Conservation (phyloP, 2,797 vertebrate genomes). For the Sternarchorhynchus goeldii region DNA sequence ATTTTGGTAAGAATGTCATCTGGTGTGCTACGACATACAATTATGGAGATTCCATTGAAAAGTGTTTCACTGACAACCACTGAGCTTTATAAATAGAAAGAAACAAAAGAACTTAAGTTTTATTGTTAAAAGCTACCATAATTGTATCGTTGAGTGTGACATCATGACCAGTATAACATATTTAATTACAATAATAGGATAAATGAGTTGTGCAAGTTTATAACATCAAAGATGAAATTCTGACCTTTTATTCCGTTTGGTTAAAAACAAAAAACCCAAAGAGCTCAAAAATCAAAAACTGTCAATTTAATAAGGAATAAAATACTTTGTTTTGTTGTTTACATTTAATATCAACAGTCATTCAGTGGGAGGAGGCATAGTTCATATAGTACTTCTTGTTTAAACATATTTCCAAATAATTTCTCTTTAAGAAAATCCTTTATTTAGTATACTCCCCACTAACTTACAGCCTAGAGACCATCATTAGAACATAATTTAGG, state of each 20-base stretch:
- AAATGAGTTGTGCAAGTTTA: not conserved
- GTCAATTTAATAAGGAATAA: conserved; percentile 33
- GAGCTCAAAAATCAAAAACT: conserved; percentile 22
- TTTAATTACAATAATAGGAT: not conserved
- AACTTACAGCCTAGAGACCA: conserved; percentile 9
- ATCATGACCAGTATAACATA: not conserved
- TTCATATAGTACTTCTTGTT: conserved; percentile 24
- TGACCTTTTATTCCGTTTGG: not conserved
- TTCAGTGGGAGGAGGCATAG: conserved; percentile 25
- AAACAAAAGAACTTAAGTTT: not conserved
- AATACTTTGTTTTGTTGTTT: conserved; percentile 30
- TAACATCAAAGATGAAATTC: not conserved
- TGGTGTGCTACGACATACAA: not conserved
- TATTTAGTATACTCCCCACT: not conserved
- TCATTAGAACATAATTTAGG: conserved; percentile 23
- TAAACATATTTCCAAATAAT: not conserved
- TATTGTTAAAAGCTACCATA: not conserved
- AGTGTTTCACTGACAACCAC: not conserved
- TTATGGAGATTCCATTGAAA: not conserved
- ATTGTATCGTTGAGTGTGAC: not conserved
- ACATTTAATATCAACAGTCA: conserved; percentile 39
- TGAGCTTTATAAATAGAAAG: not conserved
- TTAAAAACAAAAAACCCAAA: conserved; percentile 11
- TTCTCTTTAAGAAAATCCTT: not conserved
- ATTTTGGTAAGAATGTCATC: not conserved